Evolutionary conservation across 2,888 invertebrate genomes (phyloP).

Genomic region (Melanchra persicariae): DNA sequence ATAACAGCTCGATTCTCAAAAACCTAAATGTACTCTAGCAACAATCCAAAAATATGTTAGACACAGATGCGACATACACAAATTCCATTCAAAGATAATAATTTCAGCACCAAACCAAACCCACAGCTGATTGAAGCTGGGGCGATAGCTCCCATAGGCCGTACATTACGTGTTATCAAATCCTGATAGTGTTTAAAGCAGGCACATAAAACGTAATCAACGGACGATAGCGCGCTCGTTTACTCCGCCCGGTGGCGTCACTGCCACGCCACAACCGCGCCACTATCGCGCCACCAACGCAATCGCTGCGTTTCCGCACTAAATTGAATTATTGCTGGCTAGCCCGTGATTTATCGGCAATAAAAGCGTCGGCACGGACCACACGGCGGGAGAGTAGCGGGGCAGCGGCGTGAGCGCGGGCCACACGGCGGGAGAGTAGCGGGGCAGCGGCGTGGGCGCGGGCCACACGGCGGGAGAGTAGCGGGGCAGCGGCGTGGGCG

Average conservation of each 20-base stretch:
- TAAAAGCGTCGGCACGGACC: slow-evolving; percentile 15
- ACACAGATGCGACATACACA: too few species aligned
- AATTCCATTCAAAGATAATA: not conserved
- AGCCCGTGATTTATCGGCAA: slow-evolving; percentile 32
- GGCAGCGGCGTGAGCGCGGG: too few species aligned
- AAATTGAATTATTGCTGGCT: slow-evolving; percentile 48
- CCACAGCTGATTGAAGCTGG: not conserved
- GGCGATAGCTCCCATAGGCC: not conserved
- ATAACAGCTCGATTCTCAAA: too few species aligned
- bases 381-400: not conserved
- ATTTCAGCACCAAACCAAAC: not conserved
- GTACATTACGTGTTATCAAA: slow-evolving; percentile 20
- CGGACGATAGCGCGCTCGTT: slow-evolving; percentile 42
- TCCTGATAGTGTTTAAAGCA: slow-evolving; percentile 39
- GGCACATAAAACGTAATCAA: slow-evolving; percentile 39
- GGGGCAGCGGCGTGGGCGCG: not conserved
- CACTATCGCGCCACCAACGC: not conserved
- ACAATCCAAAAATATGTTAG: not conserved
- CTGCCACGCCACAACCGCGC: slow-evolving; percentile 16
- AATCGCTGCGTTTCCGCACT: slow-evolving; percentile 40
- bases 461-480: too few species aligned
- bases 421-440: too few species aligned
- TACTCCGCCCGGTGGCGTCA: slow-evolving; percentile 1
- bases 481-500: not conserved
- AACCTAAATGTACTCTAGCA: not conserved